Conservation (phyloP, 2,888 invertebrate genomes). For the Melieria omissa region DNA sequence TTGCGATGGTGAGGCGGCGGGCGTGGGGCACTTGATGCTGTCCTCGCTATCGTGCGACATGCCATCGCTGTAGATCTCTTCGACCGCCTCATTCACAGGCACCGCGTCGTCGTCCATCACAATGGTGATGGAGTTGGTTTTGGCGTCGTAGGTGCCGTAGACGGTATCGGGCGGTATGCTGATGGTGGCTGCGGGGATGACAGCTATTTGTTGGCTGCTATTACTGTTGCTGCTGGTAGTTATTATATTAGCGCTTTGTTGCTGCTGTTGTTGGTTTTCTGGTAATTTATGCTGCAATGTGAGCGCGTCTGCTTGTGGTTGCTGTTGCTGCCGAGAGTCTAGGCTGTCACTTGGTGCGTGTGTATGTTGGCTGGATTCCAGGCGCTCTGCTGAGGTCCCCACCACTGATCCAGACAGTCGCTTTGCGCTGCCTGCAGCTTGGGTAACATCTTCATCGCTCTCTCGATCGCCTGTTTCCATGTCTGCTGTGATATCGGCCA, state of each 20-base stretch:
- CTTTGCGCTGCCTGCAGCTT: constrained; percentile 67
- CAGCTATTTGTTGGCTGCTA: constrained; percentile 26
- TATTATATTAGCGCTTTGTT: neutral
- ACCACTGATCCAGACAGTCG: constrained; percentile 78
- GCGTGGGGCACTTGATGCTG: constrained; percentile 56
- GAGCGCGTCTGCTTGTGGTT: constrained; percentile 39
- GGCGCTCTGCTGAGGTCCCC: constrained; percentile 85
- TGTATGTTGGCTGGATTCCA: constrained; percentile 79
- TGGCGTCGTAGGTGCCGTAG: constrained; percentile 79
- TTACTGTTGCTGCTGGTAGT: constrained; percentile 49
- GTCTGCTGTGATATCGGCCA: constrained; percentile 80
- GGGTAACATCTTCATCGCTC: constrained; percentile 73
- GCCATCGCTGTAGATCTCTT: constrained; percentile 67
- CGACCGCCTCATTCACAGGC: constrained; percentile 67
- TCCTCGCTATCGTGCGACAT: constrained; percentile 55
- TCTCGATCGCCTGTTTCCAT: constrained; percentile 72
- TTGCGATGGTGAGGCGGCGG: constrained; percentile 59
- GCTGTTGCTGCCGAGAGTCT: constrained; percentile 54
- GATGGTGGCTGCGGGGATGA: constrained; percentile 33
- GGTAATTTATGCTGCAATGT: constrained; percentile 68
- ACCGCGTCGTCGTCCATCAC: constrained; percentile 74
- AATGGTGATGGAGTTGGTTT: constrained; percentile 78
- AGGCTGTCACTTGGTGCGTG: constrained; percentile 67
- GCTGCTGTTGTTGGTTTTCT: constrained; percentile 23
- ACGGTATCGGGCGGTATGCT: constrained; percentile 70